A percentile compares a stretch with the other conserved stretches of the same genome.
Conservation (phyloP, 2,888 invertebrate genomes). For the Hedya salicella region DNA sequence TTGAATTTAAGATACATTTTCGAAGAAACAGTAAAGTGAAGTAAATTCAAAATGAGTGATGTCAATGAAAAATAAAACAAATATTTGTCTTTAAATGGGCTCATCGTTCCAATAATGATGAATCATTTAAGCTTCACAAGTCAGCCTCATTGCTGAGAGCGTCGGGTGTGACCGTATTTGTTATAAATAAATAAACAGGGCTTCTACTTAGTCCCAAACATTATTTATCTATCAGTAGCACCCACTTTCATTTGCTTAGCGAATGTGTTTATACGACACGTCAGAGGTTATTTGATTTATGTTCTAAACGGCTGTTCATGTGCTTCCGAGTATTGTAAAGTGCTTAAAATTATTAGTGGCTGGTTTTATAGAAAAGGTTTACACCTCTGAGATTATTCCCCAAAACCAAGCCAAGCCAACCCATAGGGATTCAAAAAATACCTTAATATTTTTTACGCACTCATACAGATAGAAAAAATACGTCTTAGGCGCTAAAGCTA, state of each 20-base stretch:
- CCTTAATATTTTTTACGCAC: too few species aligned
- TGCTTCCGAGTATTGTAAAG: constrained; percentile 11
- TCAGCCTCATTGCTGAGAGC: not conserved
- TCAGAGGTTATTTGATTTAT: constrained; percentile 52
- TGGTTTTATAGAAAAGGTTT: not conserved
- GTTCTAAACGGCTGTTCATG: constrained; percentile 38
- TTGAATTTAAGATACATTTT: not conserved
- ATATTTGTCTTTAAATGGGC: not conserved
- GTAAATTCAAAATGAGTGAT: not conserved
- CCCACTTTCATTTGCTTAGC: constrained; percentile 60
- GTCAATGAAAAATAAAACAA: not conserved
- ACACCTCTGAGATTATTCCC: not conserved
- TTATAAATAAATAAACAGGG: constrained; percentile 30
- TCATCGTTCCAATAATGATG: not conserved
- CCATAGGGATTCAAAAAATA: too few species aligned
- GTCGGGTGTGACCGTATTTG: constrained; percentile 50
- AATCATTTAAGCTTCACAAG: not conserved
- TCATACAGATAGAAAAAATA: too few species aligned
- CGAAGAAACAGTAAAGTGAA: not conserved
- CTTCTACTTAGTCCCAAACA: constrained; percentile 31
- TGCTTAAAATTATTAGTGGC: not conserved
- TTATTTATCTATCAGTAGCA: constrained; percentile 63
- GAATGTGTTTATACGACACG: constrained; percentile 62
- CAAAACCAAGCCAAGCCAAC: not conserved
- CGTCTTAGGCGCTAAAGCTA: too few species aligned